phyloP scores from a whole-genome alignment of 1,140 invertebrate genomes.

The Goniozus legneri region DNA sequence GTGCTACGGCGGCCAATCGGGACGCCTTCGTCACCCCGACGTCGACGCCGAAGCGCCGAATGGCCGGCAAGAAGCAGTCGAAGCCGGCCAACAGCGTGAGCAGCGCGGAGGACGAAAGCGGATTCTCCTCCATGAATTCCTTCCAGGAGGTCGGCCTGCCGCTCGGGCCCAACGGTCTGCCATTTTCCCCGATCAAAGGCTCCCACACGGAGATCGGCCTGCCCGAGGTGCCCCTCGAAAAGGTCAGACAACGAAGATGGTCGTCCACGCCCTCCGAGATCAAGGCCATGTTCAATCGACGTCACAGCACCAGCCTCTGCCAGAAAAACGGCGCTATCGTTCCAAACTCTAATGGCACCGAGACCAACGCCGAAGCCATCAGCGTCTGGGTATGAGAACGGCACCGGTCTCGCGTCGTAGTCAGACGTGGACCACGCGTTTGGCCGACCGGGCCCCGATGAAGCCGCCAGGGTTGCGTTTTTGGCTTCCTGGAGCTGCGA shows the following conservation, averaged over 20 bases:
- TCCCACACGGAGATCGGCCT: slow-evolving; percentile 48
- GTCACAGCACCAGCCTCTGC: too few species aligned
- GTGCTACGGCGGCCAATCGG: not conserved
- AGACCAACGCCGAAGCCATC: slow-evolving; percentile 37
- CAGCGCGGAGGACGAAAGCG: slow-evolving; percentile 72
- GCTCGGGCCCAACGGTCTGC: slow-evolving; percentile 25
- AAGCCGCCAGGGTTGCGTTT: too few species aligned
- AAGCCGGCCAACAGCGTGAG: slow-evolving; percentile 54
- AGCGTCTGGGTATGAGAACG: slow-evolving; percentile 49
- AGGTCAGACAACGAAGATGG: slow-evolving; percentile 46
- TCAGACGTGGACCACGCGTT: too few species aligned
- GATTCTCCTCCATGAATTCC: slow-evolving; percentile 77
- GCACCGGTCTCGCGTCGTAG: not conserved
- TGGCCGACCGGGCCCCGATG: too few species aligned
- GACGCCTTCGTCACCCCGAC: slow-evolving; percentile 17
- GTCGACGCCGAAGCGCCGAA: slow-evolving; percentile 10
- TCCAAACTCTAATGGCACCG: slow-evolving; percentile 22
- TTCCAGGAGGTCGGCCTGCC: slow-evolving; percentile 75
- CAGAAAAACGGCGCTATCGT: too few species aligned
- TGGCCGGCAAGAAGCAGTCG: slow-evolving; percentile 20
- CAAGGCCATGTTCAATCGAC: slow-evolving; percentile 39
- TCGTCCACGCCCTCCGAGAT: slow-evolving; percentile 48
- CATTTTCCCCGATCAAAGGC: slow-evolving; percentile 35
- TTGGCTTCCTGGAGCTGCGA: too few species aligned
- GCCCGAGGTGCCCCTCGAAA: slow-evolving; percentile 41